Evolutionary conservation across 2,888 invertebrate genomes (phyloP), one percentile per base, ranked within the genome.

Genomic region (Caenorhabditis japonica): DNA sequence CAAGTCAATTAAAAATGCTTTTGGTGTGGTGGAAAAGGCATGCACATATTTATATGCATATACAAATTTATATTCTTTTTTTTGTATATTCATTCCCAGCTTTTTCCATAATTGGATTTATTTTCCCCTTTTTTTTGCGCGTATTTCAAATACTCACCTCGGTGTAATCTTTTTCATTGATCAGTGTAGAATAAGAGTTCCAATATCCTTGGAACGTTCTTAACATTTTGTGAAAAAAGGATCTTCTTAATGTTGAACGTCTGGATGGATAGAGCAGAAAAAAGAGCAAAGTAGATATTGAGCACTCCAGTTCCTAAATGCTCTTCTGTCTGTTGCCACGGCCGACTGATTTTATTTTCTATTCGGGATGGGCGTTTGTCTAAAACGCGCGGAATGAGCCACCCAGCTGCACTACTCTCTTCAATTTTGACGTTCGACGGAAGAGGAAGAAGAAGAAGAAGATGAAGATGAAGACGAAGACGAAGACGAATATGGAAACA

Each of bases 171-270:
- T 56, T 66, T 23, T 66, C 66, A 38, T 66, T 66, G 30, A 56
- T 10, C 3, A 66, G 56, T 51, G 66, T 66, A 51, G 66, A 56
- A 51, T 66, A 66, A 3, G 66, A 66, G 49, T 44, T 66, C 66
- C 66, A 66, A 49, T 66, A 66, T 21, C 66, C 66, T 66, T 66
- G 66, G 36, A 66, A 66, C 15, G 66, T 49, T 33, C 66, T 43
- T 51, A 66, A 34, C 66, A 66, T 66, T 43, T 36, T 56, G 19
- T 13, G 30, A 30, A 30, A 30, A 30, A 30, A 10, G 10, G 30
- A 5, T 30, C 10, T 30, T 30, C 30, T 30, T 30, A n/a, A n/a
- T n/a, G n/a, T n/a, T n/a, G n/a, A n/a, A n/a, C n/a, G n/a, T n/a
- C n/a, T n/a, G n/a, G n/a, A n/a, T n/a, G n/a, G n/a, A 38, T 25